A percentile compares a stretch with the other conserved stretches of the same genome.
These are phyloP conservation scores for Microcebus ravelobensis DNA, from an alignment of 2,113 vertebrate species.

Conservation along the genomic window DNA sequence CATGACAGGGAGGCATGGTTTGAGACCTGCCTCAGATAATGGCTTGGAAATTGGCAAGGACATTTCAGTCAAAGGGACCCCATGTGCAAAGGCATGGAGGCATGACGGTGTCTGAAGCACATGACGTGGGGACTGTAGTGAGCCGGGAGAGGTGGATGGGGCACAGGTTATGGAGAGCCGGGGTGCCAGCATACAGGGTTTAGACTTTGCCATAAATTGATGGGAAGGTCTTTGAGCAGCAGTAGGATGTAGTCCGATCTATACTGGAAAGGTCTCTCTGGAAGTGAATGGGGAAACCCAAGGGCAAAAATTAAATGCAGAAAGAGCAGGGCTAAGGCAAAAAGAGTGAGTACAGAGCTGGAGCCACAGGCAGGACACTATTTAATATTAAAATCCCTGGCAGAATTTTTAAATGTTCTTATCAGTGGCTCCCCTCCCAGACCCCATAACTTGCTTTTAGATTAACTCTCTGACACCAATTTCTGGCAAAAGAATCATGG, in stretches of 20 bases:
- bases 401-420: background rate
- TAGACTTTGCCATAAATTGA: background rate
- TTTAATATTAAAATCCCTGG: conserved; percentile 37
- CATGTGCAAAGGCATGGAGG: background rate
- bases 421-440: background rate
- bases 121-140: background rate
- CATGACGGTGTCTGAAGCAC: background rate
- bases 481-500: conserved; percentile 44
- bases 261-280: background rate
- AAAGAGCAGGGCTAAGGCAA: background rate
- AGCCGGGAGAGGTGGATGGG: background rate
- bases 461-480: conserved; percentile 54
- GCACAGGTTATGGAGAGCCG: background rate
- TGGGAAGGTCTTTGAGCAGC: background rate
- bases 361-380: background rate
- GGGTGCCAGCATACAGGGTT: background rate
- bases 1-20: background rate
- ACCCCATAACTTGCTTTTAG: conserved; percentile 44
- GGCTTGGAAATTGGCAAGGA: background rate
- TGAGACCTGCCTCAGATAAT: background rate
- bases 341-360: background rate
- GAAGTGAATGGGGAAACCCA: background rate
- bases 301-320: background rate
- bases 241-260: background rate
- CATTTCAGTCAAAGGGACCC: background rate